phyloP scores from a whole-genome alignment of 2,113 vertebrate genomes.

The Salvator merianae region DNA sequence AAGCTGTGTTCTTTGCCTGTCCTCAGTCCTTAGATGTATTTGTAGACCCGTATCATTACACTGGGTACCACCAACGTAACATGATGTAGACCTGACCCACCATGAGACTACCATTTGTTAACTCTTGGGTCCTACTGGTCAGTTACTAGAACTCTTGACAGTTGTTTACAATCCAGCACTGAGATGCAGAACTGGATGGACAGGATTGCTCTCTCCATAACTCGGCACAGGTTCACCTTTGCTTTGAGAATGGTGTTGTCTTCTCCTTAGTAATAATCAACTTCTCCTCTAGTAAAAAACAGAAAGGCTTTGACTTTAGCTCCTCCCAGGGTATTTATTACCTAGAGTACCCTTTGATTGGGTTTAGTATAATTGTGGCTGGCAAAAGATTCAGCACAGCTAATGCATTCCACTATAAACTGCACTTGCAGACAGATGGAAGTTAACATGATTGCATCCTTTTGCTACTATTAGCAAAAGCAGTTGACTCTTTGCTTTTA shows the following conservation, averaged over 20 bases:
- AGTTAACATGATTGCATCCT: conserved; percentile 49
- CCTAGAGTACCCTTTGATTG: conserved; percentile 64
- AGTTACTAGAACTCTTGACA: too few relatives aligned
- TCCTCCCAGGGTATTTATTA: conserved; percentile 56
- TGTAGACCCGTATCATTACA: too few relatives aligned
- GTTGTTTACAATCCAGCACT: too few relatives aligned
- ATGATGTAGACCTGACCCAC: neutral
- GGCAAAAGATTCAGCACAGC: conserved; percentile 42
- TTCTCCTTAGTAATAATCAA: too few relatives aligned
- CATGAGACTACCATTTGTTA: neutral
- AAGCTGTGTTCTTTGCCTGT: too few relatives aligned
- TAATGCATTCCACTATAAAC: conserved; percentile 60
- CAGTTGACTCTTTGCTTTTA: conserved; percentile 42
- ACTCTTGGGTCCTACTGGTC: too few relatives aligned
- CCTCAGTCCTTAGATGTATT: too few relatives aligned
- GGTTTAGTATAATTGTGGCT: conserved; percentile 66
- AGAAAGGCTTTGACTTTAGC: conserved; percentile 1
- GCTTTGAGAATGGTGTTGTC: neutral
- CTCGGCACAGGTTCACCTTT: neutral
- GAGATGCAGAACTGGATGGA: neutral
- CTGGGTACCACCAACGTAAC: too few relatives aligned
- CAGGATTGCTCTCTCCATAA: neutral
- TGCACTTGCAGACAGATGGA: conserved; percentile 65
- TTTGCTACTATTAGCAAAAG: conserved; percentile 52
- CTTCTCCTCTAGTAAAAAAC: conserved; percentile 33